Conservation (phyloP, 2,113 vertebrate genomes). For the Chauna torquata region DNA sequence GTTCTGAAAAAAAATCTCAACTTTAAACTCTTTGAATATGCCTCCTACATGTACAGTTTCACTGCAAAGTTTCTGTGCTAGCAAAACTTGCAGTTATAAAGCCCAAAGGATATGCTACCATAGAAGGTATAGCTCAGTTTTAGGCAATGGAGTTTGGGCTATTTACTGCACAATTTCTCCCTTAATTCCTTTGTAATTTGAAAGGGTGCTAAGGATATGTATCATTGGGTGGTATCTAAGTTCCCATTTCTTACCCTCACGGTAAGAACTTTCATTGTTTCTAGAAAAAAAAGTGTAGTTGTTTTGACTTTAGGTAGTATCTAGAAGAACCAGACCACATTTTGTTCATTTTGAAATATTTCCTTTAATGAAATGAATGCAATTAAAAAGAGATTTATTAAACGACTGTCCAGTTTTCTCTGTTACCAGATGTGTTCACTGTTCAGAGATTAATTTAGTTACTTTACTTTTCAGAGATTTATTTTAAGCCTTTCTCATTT, state of each 20-base stretch:
- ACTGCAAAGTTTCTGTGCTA: background rate
- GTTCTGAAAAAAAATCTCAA: background rate
- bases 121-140: background rate
- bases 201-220: background rate
- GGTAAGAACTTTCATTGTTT: background rate
- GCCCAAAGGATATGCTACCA: background rate
- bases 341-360: background rate
- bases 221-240: background rate
- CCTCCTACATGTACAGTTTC: background rate
- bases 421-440: background rate
- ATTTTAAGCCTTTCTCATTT: background rate
- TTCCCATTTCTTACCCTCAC: background rate
- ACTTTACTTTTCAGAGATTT: background rate
- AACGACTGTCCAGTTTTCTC: background rate
- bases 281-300: background rate
- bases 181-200: background rate
- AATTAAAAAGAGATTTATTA: background rate
- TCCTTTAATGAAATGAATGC: background rate
- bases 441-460: background rate
- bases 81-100: background rate
- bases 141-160: background rate
- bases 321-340: background rate
- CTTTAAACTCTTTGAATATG: background rate
- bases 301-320: background rate
- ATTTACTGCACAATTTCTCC: background rate